A percentile compares a stretch with the other conserved stretches of the same genome.
phyloP scores from a whole-genome alignment of 35 echinoderm and acorn worm species.

The Holothuria glaberrima region DNA sequence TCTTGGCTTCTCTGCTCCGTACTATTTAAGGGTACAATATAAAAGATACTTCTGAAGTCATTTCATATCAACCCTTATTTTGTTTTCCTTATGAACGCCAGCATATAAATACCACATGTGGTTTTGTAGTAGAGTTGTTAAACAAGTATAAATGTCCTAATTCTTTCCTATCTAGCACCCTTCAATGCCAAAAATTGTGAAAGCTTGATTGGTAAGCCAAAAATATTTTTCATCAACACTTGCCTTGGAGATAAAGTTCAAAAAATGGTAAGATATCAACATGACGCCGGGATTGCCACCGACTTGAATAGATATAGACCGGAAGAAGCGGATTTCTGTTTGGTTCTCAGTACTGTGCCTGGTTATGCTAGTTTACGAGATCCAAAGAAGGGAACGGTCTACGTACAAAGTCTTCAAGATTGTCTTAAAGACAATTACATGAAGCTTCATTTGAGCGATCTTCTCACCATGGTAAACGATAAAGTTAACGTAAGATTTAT shows the following conservation, averaged over 20 bases:
- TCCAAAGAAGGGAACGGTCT: neutral
- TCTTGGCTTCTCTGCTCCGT: too few species aligned
- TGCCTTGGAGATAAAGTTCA: neutral
- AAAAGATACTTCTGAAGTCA: too few species aligned
- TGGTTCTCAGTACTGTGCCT: slow-evolving; percentile 14
- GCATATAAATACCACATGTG: too few species aligned
- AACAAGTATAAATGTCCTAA: too few species aligned
- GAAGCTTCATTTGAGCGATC: neutral
- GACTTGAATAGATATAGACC: neutral
- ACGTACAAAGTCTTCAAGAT: slow-evolving; percentile 4
- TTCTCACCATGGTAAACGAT: neutral
- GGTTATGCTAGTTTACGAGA: slow-evolving; percentile 33
- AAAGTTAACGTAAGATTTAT: neutral
- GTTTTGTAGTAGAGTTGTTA: too few species aligned
- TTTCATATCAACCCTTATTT: too few species aligned
- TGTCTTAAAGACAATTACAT: neutral
- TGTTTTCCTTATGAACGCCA: too few species aligned
- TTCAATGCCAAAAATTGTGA: slow-evolving; percentile 16
- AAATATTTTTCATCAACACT: slow-evolving; percentile 43
- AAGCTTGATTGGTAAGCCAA: slow-evolving; percentile 22
- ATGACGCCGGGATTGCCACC: too few species aligned
- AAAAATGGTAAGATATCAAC: too few species aligned
- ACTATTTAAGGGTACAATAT: too few species aligned
- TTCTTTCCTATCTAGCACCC: neutral
- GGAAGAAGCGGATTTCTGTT: neutral